These are phyloP conservation scores for Papilio polytes DNA, from an alignment of 1,140 invertebrate genomes.

Conservation along the genomic window DNA sequence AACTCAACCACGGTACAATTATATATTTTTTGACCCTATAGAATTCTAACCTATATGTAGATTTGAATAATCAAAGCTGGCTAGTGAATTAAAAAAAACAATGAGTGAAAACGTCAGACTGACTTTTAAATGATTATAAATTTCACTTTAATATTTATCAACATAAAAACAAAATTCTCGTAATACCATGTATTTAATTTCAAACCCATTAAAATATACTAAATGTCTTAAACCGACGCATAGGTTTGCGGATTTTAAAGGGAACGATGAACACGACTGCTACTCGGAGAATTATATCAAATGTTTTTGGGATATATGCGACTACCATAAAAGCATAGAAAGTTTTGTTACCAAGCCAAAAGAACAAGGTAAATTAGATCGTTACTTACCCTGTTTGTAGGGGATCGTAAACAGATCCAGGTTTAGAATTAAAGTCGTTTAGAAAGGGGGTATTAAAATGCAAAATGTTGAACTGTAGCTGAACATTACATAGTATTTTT, in stretches of 20 bases:
- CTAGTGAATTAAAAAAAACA: not conserved
- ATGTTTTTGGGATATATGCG: slow-evolving; percentile 71
- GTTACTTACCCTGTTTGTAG: not conserved
- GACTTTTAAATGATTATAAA: not conserved
- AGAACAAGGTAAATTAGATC: slow-evolving; percentile 46
- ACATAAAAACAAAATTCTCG: slow-evolving; percentile 34
- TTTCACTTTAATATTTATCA: not conserved
- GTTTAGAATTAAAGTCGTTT: not conserved
- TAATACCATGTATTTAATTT: slow-evolving; percentile 48
- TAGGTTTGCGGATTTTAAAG: slow-evolving; percentile 55
- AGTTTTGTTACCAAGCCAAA: slow-evolving; percentile 49
- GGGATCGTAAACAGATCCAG: no score
- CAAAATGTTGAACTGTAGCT: not conserved
- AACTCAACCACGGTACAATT: no score
- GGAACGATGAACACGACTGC: slow-evolving; percentile 62
- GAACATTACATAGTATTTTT: slow-evolving; percentile 4
- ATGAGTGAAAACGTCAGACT: not conserved
- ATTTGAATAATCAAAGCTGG: not conserved
- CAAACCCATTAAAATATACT: slow-evolving; percentile 47
- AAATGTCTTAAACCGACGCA: slow-evolving; percentile 56
- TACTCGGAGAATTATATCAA: slow-evolving; percentile 69
- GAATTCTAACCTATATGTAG: not conserved
- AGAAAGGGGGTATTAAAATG: not conserved
- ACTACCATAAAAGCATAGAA: slow-evolving; percentile 61
- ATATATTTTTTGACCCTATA: not conserved